phyloP scores from a whole-genome alignment of 2,888 invertebrate genomes.

The Tenthredo scrophulariae region DNA sequence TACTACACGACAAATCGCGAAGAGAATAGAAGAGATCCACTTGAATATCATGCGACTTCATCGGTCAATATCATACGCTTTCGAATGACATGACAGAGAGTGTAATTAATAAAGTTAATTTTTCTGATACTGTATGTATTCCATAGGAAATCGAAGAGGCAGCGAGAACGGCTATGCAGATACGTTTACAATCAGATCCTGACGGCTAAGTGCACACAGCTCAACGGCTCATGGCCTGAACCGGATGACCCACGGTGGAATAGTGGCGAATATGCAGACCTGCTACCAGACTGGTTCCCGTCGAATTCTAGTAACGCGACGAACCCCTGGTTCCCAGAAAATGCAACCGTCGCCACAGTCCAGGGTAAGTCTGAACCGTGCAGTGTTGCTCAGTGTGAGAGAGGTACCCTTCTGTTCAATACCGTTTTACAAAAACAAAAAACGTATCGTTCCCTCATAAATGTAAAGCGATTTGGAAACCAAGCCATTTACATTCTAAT shows the following conservation, averaged over 20 bases:
- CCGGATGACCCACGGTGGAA: constrained; percentile 76
- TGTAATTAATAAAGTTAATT: background rate
- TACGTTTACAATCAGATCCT: constrained; percentile 83
- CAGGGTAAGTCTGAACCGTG: constrained; percentile 21
- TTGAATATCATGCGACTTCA: background rate
- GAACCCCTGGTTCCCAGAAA: constrained; percentile 60
- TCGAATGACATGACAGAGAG: background rate
- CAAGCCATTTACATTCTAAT: background rate
- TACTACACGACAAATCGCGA: background rate
- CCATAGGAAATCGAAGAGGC: constrained; percentile 86
- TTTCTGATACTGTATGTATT: constrained; percentile 48
- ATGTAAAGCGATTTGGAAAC: background rate
- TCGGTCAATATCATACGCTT: background rate
- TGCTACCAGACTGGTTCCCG: constrained; percentile 74
- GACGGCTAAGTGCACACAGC: constrained; percentile 83
- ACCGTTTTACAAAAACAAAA: background rate
- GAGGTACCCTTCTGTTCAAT: background rate
- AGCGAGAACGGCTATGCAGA: constrained; percentile 87
- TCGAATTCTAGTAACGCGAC: constrained; percentile 67
- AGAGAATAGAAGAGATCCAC: background rate
- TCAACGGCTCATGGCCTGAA: constrained; percentile 79
- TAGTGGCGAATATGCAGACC: constrained; percentile 76
- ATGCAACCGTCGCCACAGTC: constrained; percentile 59
- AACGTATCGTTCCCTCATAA: background rate
- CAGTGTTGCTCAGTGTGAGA: background rate